Evolutionary conservation across 1,140 invertebrate species (phyloP), one percentile per base, ranked within the genome.

Genomic region (Zaprionus tsacasi): DNA sequence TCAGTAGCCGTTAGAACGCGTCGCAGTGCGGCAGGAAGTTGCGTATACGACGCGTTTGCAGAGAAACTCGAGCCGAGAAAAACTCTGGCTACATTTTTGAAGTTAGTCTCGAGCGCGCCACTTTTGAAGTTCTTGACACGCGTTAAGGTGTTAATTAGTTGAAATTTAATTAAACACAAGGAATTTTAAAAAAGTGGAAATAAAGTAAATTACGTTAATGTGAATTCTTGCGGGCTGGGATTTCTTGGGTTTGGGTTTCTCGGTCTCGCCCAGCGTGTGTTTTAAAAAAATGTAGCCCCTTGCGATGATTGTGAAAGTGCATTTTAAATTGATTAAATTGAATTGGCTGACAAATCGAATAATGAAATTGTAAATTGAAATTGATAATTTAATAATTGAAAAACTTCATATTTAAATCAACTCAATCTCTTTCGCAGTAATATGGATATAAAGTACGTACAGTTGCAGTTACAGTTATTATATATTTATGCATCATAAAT

Each of bases 1-100:
- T 88, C 83, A 87, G 83, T 87, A 75, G 83, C 83, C 83, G 83
- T 88, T 83, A 70, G 83, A 80, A 83, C 80, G 83, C 80, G 80
- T 79, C 79, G 73, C 82, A 64, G 82, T 76, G 79, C 83, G 83
- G 82, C 83, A 83, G 83, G 85, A 88, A 88, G 68, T 87, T 89
- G 83, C 80, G 80, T 87, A 83, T 83, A 81, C 83, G 83, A 78
- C 83, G 80, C 80, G 70, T 78, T 73, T 52, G 45, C 65, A 45
- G n/a, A 17, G 38, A 52, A 76, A 67, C 45, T 65, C 59, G 38
- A 52, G 15, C 1, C 33, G 33, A 35, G 13, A 40, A 33, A 50
- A 78, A 64, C 45, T 60, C 63, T 40, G 40, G n/a, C 56, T 48
- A 67, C 50, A 5, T 10, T 68, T 74, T 61, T 15, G 36, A 55